These are phyloP conservation scores for Drosophila longiperda DNA, from an alignment of 2,888 invertebrate genomes.

Conservation along the genomic window DNA sequence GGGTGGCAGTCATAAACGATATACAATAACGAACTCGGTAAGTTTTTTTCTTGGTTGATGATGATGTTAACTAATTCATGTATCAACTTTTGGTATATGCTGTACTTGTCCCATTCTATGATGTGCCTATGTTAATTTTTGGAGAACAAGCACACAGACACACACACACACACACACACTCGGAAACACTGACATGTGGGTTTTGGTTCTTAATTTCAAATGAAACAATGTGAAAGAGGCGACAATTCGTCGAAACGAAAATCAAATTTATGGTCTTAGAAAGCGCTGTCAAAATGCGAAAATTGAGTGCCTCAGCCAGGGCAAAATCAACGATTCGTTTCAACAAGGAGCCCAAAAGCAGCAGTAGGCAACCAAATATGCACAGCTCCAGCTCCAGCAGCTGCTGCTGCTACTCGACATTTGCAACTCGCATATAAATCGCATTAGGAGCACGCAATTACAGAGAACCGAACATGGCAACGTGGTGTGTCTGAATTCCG, in stretches of 20 bases:
- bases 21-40: neutral
- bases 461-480: conserved; percentile 47
- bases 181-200: conserved; percentile 8
- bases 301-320: conserved; percentile 71
- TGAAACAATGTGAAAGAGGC: conserved; percentile 61
- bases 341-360: neutral
- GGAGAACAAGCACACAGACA: conserved; percentile 2
- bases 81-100: neutral
- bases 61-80: neutral
- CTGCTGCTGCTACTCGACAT: conserved; percentile 49
- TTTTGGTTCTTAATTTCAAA: conserved; percentile 72
- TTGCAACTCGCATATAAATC: conserved; percentile 77
- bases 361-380: conserved; percentile 32
- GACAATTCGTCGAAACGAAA: conserved; percentile 63
- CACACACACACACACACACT: conserved; percentile 1
- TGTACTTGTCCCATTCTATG: neutral
- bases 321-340: conserved; percentile 15
- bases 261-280: conserved; percentile 77
- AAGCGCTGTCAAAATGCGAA: conserved; percentile 79
- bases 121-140: conserved; percentile 45
- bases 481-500: conserved; percentile 38
- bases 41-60: neutral
- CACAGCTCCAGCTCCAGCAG: conserved; percentile 19
- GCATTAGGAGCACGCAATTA: conserved; percentile 69
- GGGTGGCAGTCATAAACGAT: too few relatives aligned